These are phyloP conservation scores for Heteronetta atricapilla DNA, from an alignment of 2,113 vertebrate species.

Conservation along the genomic window DNA sequence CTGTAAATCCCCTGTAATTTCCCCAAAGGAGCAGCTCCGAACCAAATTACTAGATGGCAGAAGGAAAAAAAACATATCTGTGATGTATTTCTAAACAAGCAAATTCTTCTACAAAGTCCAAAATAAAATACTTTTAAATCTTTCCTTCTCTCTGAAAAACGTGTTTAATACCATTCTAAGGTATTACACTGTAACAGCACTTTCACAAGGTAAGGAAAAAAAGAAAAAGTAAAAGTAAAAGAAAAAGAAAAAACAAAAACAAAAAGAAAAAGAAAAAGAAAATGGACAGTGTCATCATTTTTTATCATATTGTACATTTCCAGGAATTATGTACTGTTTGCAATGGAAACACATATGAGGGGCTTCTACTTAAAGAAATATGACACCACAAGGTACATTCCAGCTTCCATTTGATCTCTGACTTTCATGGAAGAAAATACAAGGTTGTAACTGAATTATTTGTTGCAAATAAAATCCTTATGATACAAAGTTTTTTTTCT, in stretches of 20 bases:
- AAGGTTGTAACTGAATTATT: neutral
- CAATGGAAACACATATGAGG: neutral
- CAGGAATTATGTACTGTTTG: neutral
- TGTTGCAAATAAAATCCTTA: neutral
- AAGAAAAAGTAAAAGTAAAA: neutral
- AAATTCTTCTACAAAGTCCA: neutral
- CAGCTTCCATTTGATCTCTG: neutral
- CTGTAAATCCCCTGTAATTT: conserved; percentile 53
- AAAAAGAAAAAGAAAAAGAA: neutral
- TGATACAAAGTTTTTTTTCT: neutral
- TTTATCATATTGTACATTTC: neutral
- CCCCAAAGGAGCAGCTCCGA: conserved; percentile 45
- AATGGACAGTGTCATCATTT: neutral
- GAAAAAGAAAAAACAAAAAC: no score
- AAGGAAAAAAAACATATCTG: neutral
- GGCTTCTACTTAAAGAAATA: neutral
- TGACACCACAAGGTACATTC: neutral
- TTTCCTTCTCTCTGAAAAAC: neutral
- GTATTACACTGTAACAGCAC: neutral
- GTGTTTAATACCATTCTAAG: neutral
- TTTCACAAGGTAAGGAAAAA: neutral
- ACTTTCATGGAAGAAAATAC: neutral
- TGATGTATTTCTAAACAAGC: neutral
- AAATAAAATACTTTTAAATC: neutral
- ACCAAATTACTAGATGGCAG: conserved; percentile 26